These are phyloP conservation scores for Cephus cinctus DNA, from an alignment of 1,140 invertebrate species.

Conservation along the genomic window DNA sequence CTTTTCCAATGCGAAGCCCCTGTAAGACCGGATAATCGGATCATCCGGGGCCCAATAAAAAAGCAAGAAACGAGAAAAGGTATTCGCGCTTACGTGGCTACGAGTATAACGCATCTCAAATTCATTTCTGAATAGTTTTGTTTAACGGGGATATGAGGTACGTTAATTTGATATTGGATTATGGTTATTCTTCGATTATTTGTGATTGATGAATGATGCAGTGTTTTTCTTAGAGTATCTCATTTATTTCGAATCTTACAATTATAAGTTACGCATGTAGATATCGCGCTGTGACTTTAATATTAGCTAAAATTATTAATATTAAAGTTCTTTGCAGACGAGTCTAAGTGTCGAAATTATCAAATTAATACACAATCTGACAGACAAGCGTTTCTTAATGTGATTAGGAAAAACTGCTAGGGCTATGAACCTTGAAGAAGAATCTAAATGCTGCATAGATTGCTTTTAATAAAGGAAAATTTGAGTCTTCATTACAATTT, in stretches of 20 bases:
- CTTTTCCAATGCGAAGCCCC: conserved; percentile 33
- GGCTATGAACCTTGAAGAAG: background rate
- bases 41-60: conserved; percentile 30
- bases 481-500: too few species aligned
- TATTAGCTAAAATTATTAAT: too few species aligned
- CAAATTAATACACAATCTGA: background rate
- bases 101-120: background rate
- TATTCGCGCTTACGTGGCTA: background rate
- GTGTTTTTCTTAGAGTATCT: background rate
- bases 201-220: background rate
- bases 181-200: background rate
- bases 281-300: background rate
- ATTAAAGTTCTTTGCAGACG: too few species aligned
- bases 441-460: background rate
- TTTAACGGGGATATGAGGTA: background rate
- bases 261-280: background rate
- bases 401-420: background rate
- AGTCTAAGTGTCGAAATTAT: background rate
- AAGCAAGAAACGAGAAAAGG: conserved; percentile 6
- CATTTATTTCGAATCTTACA: background rate
- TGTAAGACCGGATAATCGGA: conserved; percentile 42
- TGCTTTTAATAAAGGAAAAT: background rate
- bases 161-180: background rate
- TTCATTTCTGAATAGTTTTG: background rate
- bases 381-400: background rate